Conservation (phyloP, 1,140 invertebrate species). For the Holotrichia oblita region DNA sequence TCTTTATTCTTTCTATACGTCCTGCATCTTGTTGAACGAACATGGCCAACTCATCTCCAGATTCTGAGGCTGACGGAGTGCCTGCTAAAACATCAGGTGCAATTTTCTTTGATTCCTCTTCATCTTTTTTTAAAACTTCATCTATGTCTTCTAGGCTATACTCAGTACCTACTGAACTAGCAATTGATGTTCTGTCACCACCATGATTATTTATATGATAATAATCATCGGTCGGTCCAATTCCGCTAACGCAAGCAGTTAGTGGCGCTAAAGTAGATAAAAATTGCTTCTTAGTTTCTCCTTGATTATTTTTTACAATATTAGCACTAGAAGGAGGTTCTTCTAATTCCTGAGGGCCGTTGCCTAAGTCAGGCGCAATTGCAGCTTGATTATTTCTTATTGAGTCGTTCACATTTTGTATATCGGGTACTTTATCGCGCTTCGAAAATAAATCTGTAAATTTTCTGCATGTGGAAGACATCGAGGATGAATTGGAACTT, state of each 20-base stretch:
- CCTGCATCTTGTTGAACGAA: conserved; percentile 86
- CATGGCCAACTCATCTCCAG: conserved; percentile 78
- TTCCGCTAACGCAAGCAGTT: conserved; percentile 74
- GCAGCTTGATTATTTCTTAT: conserved; percentile 44
- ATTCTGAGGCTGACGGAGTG: conserved; percentile 65
- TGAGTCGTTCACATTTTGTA: conserved; percentile 38
- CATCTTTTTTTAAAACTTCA: conserved; percentile 64
- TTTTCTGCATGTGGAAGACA: conserved; percentile 72
- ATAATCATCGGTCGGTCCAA: conserved; percentile 72
- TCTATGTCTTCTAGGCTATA: conserved; percentile 77
- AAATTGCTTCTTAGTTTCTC: conserved; percentile 74
- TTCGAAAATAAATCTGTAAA: conserved; percentile 73
- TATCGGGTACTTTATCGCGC: conserved; percentile 62
- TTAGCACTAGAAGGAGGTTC: conserved; percentile 43
- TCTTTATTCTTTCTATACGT: conserved; percentile 81
- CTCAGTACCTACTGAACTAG: conserved; percentile 63
- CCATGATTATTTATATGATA: conserved; percentile 64
- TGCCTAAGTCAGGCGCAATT: conserved; percentile 67
- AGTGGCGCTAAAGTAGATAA: conserved; percentile 77
- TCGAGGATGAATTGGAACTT: conserved; percentile 64
- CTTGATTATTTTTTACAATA: conserved; percentile 56
- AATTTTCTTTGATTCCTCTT: conserved; percentile 61
- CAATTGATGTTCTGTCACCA: conserved; percentile 64
- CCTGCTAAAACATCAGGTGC: conserved; percentile 81
- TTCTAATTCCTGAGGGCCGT: conserved; percentile 60